Evolutionary conservation across 2,797 vertebrate species (phyloP).

Genomic region (Lepilemur septentrionalis): DNA sequence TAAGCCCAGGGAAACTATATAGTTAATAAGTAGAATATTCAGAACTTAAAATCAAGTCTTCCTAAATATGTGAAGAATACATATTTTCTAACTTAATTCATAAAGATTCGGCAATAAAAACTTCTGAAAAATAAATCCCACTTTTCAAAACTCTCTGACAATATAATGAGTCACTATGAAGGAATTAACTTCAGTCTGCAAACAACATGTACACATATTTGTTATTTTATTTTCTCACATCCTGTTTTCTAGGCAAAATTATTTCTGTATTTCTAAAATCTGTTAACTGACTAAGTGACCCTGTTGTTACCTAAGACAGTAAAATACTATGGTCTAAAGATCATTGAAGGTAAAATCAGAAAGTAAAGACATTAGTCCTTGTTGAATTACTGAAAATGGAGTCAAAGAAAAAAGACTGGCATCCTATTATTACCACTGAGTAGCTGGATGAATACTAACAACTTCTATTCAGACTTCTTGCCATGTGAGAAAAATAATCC

Average conservation of each 20-base stretch:
- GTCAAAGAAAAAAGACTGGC: neutral
- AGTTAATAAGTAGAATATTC: neutral
- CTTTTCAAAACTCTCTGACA: neutral
- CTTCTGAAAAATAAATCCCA: neutral
- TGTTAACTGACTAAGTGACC: neutral
- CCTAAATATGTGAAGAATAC: neutral
- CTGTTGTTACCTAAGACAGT: neutral
- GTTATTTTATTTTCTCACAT: neutral
- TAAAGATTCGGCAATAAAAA: neutral
- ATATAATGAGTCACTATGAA: neutral
- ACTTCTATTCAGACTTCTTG: neutral
- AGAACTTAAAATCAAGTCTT: neutral
- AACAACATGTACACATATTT: neutral
- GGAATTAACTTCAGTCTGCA: neutral
- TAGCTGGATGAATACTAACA: neutral
- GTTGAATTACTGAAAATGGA: neutral
- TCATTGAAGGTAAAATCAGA: neutral
- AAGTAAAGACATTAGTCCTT: neutral
- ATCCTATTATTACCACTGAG: neutral
- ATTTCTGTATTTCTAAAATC: neutral
- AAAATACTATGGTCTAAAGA: neutral
- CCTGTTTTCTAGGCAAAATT: neutral
- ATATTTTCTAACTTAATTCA: neutral
- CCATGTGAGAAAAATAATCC: neutral
- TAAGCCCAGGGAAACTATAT: neutral